Evolutionary conservation across 1,140 invertebrate genomes (phyloP).

Genomic region (Heliconius eleuchia): DNA sequence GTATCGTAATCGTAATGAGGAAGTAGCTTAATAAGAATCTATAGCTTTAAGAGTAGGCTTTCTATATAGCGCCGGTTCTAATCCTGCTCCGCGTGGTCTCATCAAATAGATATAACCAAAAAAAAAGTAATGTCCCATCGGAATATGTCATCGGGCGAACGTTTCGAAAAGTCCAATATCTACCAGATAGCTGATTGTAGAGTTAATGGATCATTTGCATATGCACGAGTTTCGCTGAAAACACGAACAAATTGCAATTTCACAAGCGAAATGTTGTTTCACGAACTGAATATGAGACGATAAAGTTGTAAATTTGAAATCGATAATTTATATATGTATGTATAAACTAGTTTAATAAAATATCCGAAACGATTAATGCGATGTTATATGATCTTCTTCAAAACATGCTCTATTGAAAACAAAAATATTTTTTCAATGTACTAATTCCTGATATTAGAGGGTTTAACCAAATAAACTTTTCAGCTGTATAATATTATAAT

Average conservation of each 20-base stretch:
- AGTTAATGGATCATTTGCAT: constrained; percentile 44
- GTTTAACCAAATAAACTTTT: no score
- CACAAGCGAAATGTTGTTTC: constrained; percentile 37
- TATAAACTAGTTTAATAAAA: no score
- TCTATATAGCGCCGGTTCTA: no score
- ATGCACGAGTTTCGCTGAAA: constrained; percentile 38
- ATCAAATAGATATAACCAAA: neutral
- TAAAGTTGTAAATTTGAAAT: constrained; percentile 10
- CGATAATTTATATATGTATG: neutral
- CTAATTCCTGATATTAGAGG: no score
- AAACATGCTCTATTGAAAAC: no score
- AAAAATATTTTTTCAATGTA: no score
- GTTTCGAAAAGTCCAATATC: constrained; percentile 15
- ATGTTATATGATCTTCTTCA: no score
- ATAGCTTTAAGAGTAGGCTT: no score
- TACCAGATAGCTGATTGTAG: constrained; percentile 40
- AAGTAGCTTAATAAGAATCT: no score
- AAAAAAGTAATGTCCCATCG: neutral
- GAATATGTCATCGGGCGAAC: neutral
- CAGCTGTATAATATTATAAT: no score
- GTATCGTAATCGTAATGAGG: no score
- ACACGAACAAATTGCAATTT: constrained; percentile 37
- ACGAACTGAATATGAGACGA: constrained; percentile 15
- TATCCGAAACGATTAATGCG: no score
- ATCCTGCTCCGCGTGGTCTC: neutral